A percentile compares a stretch with the other conserved stretches of the same genome.
Evolutionary conservation across 1,140 invertebrate genomes (phyloP).

Genomic region (Drosophila varians): DNA sequence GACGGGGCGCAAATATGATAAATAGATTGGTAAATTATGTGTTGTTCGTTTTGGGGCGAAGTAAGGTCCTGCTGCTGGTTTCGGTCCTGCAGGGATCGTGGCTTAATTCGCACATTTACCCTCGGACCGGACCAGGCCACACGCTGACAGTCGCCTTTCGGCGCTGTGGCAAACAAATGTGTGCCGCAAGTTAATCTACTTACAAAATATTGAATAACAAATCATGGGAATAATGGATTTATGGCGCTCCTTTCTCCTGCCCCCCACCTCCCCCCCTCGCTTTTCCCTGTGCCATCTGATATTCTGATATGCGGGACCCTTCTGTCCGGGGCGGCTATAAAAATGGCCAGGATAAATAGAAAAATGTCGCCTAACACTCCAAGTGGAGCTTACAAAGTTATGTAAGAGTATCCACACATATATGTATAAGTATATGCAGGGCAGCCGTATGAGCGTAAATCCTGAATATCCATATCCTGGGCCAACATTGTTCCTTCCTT

Average conservation of each 20-base stretch:
- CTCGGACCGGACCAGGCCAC: slow-evolving; percentile 14
- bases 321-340: slow-evolving; percentile 48
- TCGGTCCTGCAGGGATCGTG: slow-evolving; percentile 4
- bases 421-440: neutral
- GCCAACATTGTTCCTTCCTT: slow-evolving; percentile 57
- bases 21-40: slow-evolving; percentile 81
- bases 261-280: neutral
- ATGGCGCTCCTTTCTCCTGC: slow-evolving; percentile 44
- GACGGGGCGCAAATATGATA: slow-evolving; percentile 76
- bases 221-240: slow-evolving; percentile 82
- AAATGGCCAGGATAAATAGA: slow-evolving; percentile 68
- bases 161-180: slow-evolving; percentile 69
- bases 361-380: slow-evolving; percentile 64
- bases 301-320: slow-evolving; percentile 48
- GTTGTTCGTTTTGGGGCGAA: slow-evolving; percentile 9
- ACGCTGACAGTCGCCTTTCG: slow-evolving; percentile 66
- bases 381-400: slow-evolving; percentile 21
- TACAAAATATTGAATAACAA: slow-evolving; percentile 83
- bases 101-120: slow-evolving; percentile 61
- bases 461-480: slow-evolving; percentile 69
- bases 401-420: slow-evolving; percentile 7
- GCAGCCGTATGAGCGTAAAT: slow-evolving; percentile 65
- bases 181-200: slow-evolving; percentile 80
- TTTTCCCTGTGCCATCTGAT: slow-evolving; percentile 68
- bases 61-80: slow-evolving; percentile 1